Evolutionary conservation across 2,888 invertebrate species (phyloP).

Genomic region (Euclidia mi): DNA sequence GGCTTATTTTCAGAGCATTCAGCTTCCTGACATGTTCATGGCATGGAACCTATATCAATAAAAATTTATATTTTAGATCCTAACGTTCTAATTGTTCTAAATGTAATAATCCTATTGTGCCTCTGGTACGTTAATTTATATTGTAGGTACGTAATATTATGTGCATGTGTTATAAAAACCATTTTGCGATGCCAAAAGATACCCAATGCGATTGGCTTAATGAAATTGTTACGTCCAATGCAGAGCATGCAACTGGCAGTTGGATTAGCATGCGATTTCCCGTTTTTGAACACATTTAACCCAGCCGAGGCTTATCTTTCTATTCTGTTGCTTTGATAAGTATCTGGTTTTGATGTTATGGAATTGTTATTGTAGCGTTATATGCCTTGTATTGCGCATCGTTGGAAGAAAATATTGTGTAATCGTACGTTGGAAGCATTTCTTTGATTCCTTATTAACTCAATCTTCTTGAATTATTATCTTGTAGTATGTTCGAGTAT

Average conservation of each 20-base stretch:
- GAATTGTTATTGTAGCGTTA: not conserved
- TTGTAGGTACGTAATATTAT: no score
- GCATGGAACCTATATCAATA: no score
- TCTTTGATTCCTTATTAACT: not conserved
- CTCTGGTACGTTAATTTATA: no score
- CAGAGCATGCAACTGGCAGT: slow-evolving; percentile 69
- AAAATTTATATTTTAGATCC: no score
- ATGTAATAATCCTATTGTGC: no score
- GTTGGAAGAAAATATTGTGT: not conserved
- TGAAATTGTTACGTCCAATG: slow-evolving; percentile 66
- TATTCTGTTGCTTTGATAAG: slow-evolving; percentile 24
- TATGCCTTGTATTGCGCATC: not conserved
- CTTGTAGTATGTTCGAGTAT: no score
- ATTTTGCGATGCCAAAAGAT: slow-evolving; percentile 63
- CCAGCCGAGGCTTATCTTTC: slow-evolving; percentile 37
- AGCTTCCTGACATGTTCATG: no score
- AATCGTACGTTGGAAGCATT: not conserved
- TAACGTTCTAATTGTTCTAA: no score
- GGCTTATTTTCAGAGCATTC: no score
- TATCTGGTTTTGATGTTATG: slow-evolving; percentile 11
- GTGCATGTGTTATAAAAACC: slow-evolving; percentile 25
- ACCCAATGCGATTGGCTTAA: slow-evolving; percentile 72
- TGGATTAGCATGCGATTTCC: slow-evolving; percentile 83
- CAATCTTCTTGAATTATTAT: not conserved
- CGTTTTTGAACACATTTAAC: slow-evolving; percentile 75